Percentiles rank a stretch among this genome's conserved stretches.
These are phyloP conservation scores for Protobothrops mucrosquamatus DNA, from an alignment of 2,113 vertebrate genomes.

Conservation along the genomic window DNA sequence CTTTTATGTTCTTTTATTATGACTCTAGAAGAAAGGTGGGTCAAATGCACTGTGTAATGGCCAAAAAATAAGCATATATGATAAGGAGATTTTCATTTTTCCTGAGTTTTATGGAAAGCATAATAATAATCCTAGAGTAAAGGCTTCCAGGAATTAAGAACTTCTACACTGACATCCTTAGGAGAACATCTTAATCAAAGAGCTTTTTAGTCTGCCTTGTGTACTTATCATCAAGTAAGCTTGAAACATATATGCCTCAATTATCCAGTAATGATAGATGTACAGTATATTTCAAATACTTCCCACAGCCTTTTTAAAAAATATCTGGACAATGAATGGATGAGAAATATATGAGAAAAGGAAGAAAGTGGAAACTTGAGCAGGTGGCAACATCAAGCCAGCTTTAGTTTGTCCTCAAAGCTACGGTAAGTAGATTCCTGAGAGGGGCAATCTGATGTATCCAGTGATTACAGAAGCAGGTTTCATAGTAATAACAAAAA, in stretches of 20 bases:
- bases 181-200: neutral
- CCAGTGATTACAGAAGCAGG: neutral
- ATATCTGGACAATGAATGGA: neutral
- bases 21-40: neutral
- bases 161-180: neutral
- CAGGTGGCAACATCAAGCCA: neutral
- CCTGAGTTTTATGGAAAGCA: neutral
- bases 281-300: neutral
- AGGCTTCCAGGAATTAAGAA: neutral
- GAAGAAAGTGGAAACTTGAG: neutral
- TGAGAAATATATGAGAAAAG: neutral
- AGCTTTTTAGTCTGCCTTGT: neutral
- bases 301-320: neutral
- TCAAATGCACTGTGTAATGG: neutral
- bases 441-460: neutral
- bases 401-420: neutral
- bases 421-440: neutral
- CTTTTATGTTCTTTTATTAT: neutral
- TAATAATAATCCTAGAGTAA: neutral
- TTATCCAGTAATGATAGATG: neutral
- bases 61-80: neutral
- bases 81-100: neutral
- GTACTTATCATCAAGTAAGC: neutral
- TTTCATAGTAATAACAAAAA: neutral
- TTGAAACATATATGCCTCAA: neutral